These are phyloP conservation scores for Rhogogaster chlorosoma DNA, from an alignment of 2,888 invertebrate species.

Conservation along the genomic window DNA sequence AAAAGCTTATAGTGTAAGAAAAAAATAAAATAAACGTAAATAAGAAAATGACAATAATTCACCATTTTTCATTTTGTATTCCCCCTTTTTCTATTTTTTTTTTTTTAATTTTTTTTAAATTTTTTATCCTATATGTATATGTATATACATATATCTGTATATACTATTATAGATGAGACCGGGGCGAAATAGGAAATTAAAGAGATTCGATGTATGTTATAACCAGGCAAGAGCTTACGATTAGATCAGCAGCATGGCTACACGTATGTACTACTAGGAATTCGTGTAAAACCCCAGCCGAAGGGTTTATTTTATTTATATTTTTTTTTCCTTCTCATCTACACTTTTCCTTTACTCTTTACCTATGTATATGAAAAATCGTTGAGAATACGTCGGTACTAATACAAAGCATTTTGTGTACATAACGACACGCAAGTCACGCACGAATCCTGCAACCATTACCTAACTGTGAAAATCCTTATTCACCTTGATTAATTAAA, in stretches of 20 bases:
- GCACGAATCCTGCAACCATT: not conserved
- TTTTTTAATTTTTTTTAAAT: too few species aligned
- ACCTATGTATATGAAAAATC: not conserved
- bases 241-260: not conserved
- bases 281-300: not conserved
- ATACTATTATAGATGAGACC: too few species aligned
- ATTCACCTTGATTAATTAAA: not conserved
- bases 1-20: not conserved
- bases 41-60: too few species aligned
- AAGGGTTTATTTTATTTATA: not conserved
- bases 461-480: not conserved
- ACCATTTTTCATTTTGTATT: too few species aligned
- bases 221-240: not conserved
- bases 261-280: not conserved
- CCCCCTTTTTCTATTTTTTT: too few species aligned
- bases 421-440: slow-evolving; percentile 4
- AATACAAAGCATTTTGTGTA: not conserved
- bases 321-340: not conserved
- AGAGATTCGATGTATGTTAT: too few species aligned
- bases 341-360: not conserved
- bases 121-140: too few species aligned
- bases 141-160: too few species aligned
- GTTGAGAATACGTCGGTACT: not conserved
- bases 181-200: too few species aligned
- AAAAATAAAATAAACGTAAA: not conserved